Evolutionary conservation across 2,888 invertebrate species (phyloP), one percentile per base, ranked within the genome.

Genomic region (Elysia crispata): DNA sequence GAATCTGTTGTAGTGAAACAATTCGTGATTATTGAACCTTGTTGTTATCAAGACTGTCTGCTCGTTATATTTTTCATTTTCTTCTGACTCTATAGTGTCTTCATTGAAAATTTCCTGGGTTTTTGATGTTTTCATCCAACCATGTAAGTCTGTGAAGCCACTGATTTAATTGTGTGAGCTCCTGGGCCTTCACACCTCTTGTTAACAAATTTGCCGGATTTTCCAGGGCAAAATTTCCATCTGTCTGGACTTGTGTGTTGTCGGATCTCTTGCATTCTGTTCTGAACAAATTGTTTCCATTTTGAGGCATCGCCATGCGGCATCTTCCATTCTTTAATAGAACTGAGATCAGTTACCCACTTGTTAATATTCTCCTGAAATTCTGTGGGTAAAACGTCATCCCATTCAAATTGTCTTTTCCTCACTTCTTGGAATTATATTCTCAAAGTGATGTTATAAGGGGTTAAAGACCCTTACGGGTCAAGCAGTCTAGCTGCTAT

Each of bases 141-240:
- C 31, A 66, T 66, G 3, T 28, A 15, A 28, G 66, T 28, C 66
- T 25, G 8, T 66, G 1, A 1, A 8, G 1, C 23, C 66, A 66
- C 31, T 8, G 25, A 1, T 8, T 5, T 23, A 25, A 66, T 15
- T 66, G 3, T 25, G 5, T 23, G 15, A 66, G 5, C 15, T 28
- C 66, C 18, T 28, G 1, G 30, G 66, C 66, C 18, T 25, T 28
- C 31, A 66, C 1, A 6, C 66, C 66, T 20, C 66, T 25, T n/a
- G 66, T 66, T 8, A 66, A 30, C 1, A 66, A 6, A 70, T 70
- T 41, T 15, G 33, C 70, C 1, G 31, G 70, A 41, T 70, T 66
- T 31, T 31, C 66, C 66, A 15, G 66, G 25, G 30, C 25, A 66
- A 28, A 15, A 25, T 28, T 31, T 25, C 66, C 66, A 66, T 6